Conservation (phyloP, 2,113 vertebrate genomes). For the Brachypteracias leptosomus region DNA sequence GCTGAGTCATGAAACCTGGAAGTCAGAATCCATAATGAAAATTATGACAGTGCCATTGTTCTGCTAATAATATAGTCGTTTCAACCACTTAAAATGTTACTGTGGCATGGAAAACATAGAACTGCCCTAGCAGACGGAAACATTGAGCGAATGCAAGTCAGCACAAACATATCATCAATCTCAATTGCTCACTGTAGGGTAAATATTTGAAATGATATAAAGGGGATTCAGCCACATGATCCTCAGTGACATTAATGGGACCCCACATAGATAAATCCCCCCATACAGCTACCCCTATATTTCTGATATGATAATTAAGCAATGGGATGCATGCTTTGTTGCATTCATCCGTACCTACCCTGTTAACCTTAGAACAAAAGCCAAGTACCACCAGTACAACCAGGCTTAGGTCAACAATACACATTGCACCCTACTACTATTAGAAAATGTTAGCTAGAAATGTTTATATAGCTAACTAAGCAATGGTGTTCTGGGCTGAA, state of each 20-base stretch:
- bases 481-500: background rate
- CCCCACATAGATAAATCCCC: background rate
- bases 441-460: background rate
- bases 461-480: background rate
- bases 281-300: background rate
- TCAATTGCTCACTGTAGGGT: background rate
- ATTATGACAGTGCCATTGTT: background rate
- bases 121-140: background rate
- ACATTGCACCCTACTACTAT: background rate
- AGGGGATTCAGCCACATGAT: background rate
- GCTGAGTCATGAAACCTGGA: background rate
- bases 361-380: background rate
- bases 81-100: background rate
- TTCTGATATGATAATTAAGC: slow-evolving; percentile 15
- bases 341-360: background rate
- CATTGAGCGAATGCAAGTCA: fast-evolving
- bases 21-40: slow-evolving; percentile 3
- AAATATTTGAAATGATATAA: background rate
- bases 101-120: background rate
- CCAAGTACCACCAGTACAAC: background rate
- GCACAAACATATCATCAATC: background rate
- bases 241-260: background rate
- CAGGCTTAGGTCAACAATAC: background rate
- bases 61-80: background rate
- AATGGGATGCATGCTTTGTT: background rate